Conservation (phyloP, 2,888 invertebrate genomes). For the Dusona sp. region DNA sequence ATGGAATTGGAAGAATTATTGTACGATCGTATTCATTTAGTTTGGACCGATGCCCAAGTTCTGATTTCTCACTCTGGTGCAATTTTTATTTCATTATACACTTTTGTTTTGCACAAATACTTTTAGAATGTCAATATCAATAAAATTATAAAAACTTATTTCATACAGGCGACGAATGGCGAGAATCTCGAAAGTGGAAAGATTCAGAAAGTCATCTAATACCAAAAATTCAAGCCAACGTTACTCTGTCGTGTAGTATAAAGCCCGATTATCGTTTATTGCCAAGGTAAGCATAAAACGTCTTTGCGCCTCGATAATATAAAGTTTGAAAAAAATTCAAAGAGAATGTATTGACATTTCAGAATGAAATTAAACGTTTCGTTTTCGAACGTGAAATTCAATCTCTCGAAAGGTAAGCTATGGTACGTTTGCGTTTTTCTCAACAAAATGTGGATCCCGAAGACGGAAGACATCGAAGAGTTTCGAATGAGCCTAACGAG, state of each 20-base stretch:
- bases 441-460: slow-evolving; percentile 85
- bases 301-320: not conserved
- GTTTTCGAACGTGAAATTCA: slow-evolving; percentile 90
- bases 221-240: slow-evolving; percentile 88
- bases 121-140: not conserved
- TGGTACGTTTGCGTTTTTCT: slow-evolving; percentile 88
- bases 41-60: slow-evolving; percentile 89
- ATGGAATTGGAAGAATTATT: slow-evolving; percentile 93
- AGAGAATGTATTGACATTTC: slow-evolving; percentile 54
- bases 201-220: slow-evolving; percentile 92
- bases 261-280: slow-evolving; percentile 90
- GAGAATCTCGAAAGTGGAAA: slow-evolving; percentile 88
- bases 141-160: not conserved
- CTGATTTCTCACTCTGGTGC: slow-evolving; percentile 87
- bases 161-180: slow-evolving; percentile 90
- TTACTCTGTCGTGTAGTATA: slow-evolving; percentile 91
- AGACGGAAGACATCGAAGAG: slow-evolving; percentile 73
- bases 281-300: slow-evolving; percentile 86
- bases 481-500: slow-evolving; percentile 70
- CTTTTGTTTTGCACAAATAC: not conserved
- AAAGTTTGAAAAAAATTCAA: not conserved
- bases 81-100: not conserved
- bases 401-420: slow-evolving; percentile 91
- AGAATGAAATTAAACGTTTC: slow-evolving; percentile 92
- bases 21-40: slow-evolving; percentile 91